Percentiles rank a stretch among this genome's conserved stretches.
phyloP scores from a whole-genome alignment of 64 coral and sea anemone species.

The Platygyra sinensis region DNA sequence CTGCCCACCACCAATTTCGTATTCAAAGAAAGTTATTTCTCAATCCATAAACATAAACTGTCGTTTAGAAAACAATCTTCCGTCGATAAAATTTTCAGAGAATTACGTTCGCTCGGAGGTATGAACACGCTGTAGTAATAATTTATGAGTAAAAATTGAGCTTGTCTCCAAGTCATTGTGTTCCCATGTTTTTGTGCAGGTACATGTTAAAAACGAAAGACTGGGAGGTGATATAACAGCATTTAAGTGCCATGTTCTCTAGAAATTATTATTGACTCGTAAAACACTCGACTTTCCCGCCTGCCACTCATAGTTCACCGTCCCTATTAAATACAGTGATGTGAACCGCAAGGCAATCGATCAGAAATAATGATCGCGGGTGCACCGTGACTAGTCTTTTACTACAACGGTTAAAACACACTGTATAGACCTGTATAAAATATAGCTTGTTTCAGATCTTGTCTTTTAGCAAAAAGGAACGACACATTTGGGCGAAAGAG shows the following conservation, averaged over 20 bases:
- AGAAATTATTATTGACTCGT: background rate
- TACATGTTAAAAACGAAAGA: background rate
- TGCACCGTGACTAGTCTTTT: too few species aligned
- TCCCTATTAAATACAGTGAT: background rate
- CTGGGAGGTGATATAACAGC: background rate
- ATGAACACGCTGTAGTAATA: conserved; percentile 26
- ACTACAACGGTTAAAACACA: too few species aligned
- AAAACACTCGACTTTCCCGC: background rate
- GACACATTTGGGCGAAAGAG: too few species aligned
- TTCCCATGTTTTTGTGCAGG: background rate
- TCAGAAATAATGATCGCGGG: too few species aligned
- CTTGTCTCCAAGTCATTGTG: background rate
- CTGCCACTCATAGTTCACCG: background rate
- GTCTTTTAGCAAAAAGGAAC: too few species aligned
- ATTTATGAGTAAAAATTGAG: background rate
- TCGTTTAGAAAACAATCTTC: conserved; percentile 21
- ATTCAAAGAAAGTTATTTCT: background rate
- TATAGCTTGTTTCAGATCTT: too few species aligned
- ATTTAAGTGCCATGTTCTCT: background rate
- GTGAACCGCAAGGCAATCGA: too few species aligned
- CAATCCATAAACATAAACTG: conserved; percentile 16
- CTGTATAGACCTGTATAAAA: too few species aligned
- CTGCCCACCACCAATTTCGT: background rate
- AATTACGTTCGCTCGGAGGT: conserved; percentile 43
- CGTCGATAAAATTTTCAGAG: background rate